Percentiles rank a stretch among this genome's conserved stretches.
phyloP scores from a whole-genome alignment of 2,888 invertebrate genomes.

The Caenorhabditis japonica region DNA sequence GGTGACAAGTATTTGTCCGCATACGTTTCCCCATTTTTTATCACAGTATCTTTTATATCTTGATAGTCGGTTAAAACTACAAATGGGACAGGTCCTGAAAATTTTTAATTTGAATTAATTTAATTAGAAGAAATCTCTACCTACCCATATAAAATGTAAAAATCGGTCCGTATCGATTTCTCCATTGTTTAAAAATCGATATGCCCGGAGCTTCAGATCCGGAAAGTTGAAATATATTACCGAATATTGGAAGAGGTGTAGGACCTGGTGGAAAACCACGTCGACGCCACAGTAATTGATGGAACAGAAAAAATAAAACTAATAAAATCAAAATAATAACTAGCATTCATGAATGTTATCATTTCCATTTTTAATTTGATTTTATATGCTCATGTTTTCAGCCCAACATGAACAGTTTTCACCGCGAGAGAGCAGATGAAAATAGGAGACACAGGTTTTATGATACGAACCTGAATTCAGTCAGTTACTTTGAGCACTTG shows the following conservation, averaged over 20 bases:
- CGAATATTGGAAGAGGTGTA: constrained; percentile 51
- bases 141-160: constrained; percentile 56
- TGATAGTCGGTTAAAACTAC: constrained; percentile 55
- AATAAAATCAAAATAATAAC: constrained; percentile 8
- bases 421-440: too few species aligned
- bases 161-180: constrained; percentile 50
- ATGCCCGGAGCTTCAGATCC: constrained; percentile 48
- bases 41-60: constrained; percentile 54
- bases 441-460: too few species aligned
- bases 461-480: too few species aligned
- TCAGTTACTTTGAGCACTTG: too few species aligned
- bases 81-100: constrained; percentile 41
- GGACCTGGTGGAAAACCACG: constrained; percentile 43
- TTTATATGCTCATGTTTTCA: constrained; percentile 13
- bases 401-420: background rate
- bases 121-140: background rate
- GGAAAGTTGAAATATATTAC: constrained; percentile 48
- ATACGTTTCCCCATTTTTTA: constrained; percentile 58
- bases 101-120: background rate
- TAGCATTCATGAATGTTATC: constrained; percentile 18
- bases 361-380: constrained; percentile 17
- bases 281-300: constrained; percentile 31
- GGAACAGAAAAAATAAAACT: constrained; percentile 22
- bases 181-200: constrained; percentile 56
- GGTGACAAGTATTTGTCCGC: constrained; percentile 51